A percentile compares a stretch with the other conserved stretches of the same genome.
phyloP scores from a whole-genome alignment of 2,113 vertebrate genomes.

The Oenanthe melanoleuca region DNA sequence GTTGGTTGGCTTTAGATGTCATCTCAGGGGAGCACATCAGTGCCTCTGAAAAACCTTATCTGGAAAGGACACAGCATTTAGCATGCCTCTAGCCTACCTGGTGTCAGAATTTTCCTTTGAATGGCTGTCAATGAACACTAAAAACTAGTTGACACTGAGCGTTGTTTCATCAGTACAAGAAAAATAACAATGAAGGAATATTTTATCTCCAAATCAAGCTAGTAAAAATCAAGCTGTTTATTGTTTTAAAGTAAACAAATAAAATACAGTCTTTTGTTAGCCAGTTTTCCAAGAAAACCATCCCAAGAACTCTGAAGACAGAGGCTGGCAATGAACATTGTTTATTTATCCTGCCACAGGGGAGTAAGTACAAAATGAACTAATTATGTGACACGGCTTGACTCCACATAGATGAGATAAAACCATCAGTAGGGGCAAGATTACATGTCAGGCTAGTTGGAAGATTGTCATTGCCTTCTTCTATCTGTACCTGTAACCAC shows the following conservation, averaged over 20 bases:
- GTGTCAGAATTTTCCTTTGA: constrained; percentile 35
- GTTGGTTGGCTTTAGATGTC: constrained; percentile 5
- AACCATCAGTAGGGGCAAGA: neutral
- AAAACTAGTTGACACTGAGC: neutral
- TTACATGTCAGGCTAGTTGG: neutral
- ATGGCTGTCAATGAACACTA: neutral
- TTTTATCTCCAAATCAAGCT: neutral
- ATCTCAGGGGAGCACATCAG: neutral
- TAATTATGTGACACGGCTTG: neutral
- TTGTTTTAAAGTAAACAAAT: neutral
- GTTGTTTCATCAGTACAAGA: neutral
- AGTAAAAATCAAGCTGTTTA: neutral
- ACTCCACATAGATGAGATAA: neutral
- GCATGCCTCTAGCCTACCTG: constrained; percentile 7
- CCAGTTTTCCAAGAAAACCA: neutral
- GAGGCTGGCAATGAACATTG: neutral
- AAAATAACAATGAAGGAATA: neutral
- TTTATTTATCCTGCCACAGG: neutral
- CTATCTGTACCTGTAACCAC: neutral
- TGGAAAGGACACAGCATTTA: constrained; percentile 42
- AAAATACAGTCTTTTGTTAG: neutral
- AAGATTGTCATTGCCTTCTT: neutral
- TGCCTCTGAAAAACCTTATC: constrained; percentile 48
- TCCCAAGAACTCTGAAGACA: neutral
- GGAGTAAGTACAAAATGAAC: neutral